Conservation (phyloP, 2,888 invertebrate genomes). For the Agrochola circellaris region DNA sequence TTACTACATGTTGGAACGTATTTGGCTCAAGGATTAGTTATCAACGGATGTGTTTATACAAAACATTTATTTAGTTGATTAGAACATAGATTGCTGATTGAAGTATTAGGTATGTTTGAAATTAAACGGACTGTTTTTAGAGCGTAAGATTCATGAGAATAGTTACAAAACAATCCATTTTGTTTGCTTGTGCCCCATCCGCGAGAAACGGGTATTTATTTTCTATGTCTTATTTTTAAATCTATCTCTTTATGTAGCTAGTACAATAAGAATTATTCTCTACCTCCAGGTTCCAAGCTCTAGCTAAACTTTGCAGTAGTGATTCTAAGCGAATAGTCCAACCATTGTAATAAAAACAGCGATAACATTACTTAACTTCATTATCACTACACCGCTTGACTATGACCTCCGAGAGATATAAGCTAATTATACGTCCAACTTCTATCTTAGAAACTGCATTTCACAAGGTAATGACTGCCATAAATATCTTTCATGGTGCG, state of each 20-base stretch:
- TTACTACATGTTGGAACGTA: conserved; percentile 69
- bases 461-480: conserved; percentile 58
- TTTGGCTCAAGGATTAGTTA: conserved; percentile 73
- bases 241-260: not conserved
- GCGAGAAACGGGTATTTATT: not conserved
- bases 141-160: conserved; percentile 27
- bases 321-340: conserved; percentile 11
- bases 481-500: conserved; percentile 66
- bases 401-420: conserved; percentile 52
- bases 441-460: conserved; percentile 61
- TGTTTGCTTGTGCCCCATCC: not conserved
- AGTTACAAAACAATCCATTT: conserved; percentile 23
- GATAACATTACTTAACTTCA: conserved; percentile 46
- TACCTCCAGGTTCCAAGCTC: not conserved
- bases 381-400: conserved; percentile 49
- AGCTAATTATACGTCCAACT: conserved; percentile 57
- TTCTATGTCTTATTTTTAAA: not conserved
- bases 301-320: conserved; percentile 13
- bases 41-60: conserved; percentile 60
- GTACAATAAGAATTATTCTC: not conserved
- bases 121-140: conserved; percentile 20
- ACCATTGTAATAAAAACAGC: conserved; percentile 47
- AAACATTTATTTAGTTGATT: conserved; percentile 64
- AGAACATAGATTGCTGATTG: conserved; percentile 40
- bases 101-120: conserved; percentile 40